These are phyloP conservation scores for Gymnocypris eckloni DNA, from an alignment of 2,797 vertebrate genomes.

Conservation along the genomic window DNA sequence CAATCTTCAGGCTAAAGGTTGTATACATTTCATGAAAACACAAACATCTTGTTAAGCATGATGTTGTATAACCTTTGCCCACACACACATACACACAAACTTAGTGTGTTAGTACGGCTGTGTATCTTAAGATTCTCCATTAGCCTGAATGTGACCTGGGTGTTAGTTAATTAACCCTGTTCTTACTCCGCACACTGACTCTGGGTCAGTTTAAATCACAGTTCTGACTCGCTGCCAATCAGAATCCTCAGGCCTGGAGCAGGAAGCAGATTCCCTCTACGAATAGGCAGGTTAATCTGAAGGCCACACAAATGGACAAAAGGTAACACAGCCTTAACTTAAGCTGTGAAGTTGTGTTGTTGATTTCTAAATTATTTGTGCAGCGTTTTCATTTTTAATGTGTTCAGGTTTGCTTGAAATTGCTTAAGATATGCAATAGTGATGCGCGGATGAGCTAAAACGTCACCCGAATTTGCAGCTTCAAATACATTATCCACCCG, in stretches of 20 bases:
- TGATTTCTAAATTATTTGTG: conserved; percentile 69
- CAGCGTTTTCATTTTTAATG: neutral
- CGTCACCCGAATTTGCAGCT: too few relatives aligned
- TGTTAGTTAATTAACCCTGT: conserved; percentile 78
- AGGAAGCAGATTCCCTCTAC: conserved; percentile 68
- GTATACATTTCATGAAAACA: neutral
- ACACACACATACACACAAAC: neutral
- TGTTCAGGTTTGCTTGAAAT: neutral
- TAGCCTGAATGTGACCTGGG: conserved; percentile 74
- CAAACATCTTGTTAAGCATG: conserved; percentile 32
- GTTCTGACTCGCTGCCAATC: conserved; percentile 78
- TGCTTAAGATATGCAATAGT: neutral
- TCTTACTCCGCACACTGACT: conserved; percentile 67
- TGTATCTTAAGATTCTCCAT: conserved; percentile 75
- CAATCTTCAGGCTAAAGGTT: conserved; percentile 24
- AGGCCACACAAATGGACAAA: conserved; percentile 66
- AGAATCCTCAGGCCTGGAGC: conserved; percentile 69
- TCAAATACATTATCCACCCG: too few relatives aligned
- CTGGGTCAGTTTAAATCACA: conserved; percentile 78
- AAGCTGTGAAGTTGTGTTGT: conserved; percentile 71
- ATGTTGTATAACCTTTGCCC: conserved; percentile 25
- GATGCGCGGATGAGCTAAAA: too few relatives aligned
- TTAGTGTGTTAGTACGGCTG: conserved; percentile 34
- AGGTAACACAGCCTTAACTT: conserved; percentile 69
- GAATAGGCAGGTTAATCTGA: conserved; percentile 77